Base-by-base conservation (phyloP, 2,797 vertebrate species). In the Sphaeramia orbicularis region DNA sequence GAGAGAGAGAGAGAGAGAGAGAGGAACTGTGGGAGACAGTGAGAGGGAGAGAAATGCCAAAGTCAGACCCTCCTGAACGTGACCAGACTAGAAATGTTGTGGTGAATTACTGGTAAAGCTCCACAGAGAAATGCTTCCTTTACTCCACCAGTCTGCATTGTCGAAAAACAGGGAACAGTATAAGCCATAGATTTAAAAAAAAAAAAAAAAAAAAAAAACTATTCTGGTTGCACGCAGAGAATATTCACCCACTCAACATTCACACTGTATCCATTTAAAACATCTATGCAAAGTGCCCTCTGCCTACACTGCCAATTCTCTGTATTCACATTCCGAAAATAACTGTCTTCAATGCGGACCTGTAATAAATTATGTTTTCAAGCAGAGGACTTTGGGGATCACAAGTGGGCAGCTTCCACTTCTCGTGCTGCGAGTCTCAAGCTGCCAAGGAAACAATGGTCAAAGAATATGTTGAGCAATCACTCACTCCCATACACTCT, bases 81-180 rank as follows among this genome's bases (percentile, higher is more conserved):
- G 89, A 89, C 79, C 49, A 58, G 85, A 85, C 76, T 90, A 49
- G 37, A 47, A 58, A 90, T 87, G 62, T 27, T 41, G 58, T 1
- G 1, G 38, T 78, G 79, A 86, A 81, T 85, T 84, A 79, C 53
- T n/a, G 32, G 63, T 68, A 83, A 78, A 84, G 64, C 79, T 74
- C 67, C 49, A 42, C 61, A 80, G 57, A 37, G 40, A 83, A 90
- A 84, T 12, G 3, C 41, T 78, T 84, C 54, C 74, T 75, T 65
- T 76, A 64, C 76, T 38, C 14, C 27, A 55, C 10, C 65, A 59
- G 47, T 75, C 60, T 41, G 40, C 56, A 64, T 64, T 73, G 55
- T 61, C 4, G 51, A 84, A 70, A 86, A 86, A 80, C 71, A 69
- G 65, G 65, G 57, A 48, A 36, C n/a, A n/a, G 58, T 24, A 62